phyloP scores from a whole-genome alignment of 1,140 invertebrate species.

The Drosophila dunni region DNA sequence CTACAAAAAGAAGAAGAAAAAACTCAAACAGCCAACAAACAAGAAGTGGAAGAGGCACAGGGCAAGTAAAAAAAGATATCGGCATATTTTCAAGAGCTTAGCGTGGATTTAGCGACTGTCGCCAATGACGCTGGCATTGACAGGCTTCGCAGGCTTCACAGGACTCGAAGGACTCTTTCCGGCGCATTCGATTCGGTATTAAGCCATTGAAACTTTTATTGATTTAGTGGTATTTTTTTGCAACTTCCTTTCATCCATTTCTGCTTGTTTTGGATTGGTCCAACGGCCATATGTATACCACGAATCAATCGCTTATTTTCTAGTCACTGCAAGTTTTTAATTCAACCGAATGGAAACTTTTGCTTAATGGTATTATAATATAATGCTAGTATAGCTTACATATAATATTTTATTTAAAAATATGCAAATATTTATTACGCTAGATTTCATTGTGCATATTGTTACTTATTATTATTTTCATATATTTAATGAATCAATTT shows the following conservation, averaged over 20 bases:
- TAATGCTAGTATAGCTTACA: no score
- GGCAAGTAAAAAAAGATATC: slow-evolving; percentile 31
- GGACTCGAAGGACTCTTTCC: slow-evolving; percentile 55
- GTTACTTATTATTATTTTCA: no score
- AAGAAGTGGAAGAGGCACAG: background rate
- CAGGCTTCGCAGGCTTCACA: slow-evolving; percentile 41
- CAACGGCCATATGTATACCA: slow-evolving; percentile 35
- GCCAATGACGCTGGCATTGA: slow-evolving; percentile 40
- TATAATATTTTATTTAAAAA: no score
- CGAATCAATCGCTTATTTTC: slow-evolving; percentile 19
- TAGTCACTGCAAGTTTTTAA: background rate
- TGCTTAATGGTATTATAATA: no score
- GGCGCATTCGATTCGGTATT: slow-evolving; percentile 53
- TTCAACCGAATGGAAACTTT: no score
- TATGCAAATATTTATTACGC: no score
- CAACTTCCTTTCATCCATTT: slow-evolving; percentile 25
- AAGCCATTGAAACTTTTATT: slow-evolving; percentile 78
- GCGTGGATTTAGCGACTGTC: slow-evolving; percentile 66
- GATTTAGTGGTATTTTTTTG: slow-evolving; percentile 57
- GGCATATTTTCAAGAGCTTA: slow-evolving; percentile 69
- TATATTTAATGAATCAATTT: no score
- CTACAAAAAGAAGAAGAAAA: slow-evolving; percentile 12
- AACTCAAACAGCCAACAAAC: slow-evolving; percentile 10
- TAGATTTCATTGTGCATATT: no score
- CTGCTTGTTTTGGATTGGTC: background rate